Percentiles rank a stretch among this genome's conserved stretches.
These are phyloP conservation scores for Suncus etruscus DNA, from an alignment of 2,113 vertebrate species.

Conservation along the genomic window DNA sequence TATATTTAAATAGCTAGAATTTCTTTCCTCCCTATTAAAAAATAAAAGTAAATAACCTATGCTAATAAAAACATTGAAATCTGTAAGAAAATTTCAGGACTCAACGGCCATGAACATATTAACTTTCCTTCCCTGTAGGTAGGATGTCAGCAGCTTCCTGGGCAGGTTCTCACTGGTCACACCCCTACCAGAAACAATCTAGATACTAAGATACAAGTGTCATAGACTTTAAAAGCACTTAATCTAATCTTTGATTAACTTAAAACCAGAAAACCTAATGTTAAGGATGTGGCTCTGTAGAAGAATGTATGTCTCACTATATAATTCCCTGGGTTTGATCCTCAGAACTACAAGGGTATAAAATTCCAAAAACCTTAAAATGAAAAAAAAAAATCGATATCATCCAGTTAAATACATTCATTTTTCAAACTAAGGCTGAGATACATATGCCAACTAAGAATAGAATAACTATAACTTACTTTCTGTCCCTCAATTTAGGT, in stretches of 20 bases:
- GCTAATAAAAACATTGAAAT: neutral
- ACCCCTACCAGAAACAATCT: neutral
- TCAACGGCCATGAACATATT: neutral
- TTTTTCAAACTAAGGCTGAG: conserved; percentile 8
- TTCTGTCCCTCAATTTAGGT: neutral
- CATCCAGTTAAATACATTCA: neutral
- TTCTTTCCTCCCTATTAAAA: neutral
- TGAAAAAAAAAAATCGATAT: neutral
- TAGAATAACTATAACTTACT: neutral
- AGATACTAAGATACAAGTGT: neutral
- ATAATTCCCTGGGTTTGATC: no score
- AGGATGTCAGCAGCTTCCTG: neutral
- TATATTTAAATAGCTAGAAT: neutral
- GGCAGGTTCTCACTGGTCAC: no score
- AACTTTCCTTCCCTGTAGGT: neutral
- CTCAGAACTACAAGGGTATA: no score
- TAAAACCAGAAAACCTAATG: no score
- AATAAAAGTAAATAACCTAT: no score
- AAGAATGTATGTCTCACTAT: no score
- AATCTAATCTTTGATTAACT: neutral
- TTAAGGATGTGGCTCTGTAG: no score
- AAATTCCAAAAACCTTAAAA: neutral
- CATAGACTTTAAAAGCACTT: neutral
- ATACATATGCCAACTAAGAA: neutral
- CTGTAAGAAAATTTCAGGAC: neutral